Conservation (phyloP, 2,797 vertebrate genomes). For the Amphiprion clarkii region DNA sequence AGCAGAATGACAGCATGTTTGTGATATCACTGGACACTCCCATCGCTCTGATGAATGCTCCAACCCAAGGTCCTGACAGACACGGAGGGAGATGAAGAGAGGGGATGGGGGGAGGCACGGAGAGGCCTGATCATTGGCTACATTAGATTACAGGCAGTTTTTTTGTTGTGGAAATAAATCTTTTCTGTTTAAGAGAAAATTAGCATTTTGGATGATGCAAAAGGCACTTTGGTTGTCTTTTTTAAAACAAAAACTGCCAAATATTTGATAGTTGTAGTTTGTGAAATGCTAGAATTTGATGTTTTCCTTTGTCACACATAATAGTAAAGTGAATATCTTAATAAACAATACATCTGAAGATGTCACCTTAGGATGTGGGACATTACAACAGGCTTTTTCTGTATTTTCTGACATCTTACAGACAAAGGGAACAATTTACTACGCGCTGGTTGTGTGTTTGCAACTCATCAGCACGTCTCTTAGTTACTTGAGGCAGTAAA, state of each 20-base stretch:
- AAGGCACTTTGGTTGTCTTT: background rate
- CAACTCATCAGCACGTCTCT: too few species aligned
- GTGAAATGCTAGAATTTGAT: background rate
- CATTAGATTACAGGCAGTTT: slow-evolving; percentile 21
- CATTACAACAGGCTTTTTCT: background rate
- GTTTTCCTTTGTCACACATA: background rate
- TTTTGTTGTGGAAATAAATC: slow-evolving; percentile 9
- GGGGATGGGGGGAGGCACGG: slow-evolving; percentile 3
- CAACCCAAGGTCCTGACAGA: slow-evolving; percentile 69
- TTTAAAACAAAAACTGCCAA: background rate
- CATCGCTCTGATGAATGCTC: slow-evolving; percentile 65
- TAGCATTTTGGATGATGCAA: background rate
- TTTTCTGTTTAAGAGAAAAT: background rate
- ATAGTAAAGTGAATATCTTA: background rate
- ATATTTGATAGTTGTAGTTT: background rate
- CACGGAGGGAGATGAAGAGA: slow-evolving; percentile 47
- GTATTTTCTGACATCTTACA: too few species aligned
- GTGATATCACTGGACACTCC: slow-evolving; percentile 59
- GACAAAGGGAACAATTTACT: too few species aligned
- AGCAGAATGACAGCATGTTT: slow-evolving; percentile 58
- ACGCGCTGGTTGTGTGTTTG: too few species aligned
- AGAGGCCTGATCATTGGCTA: slow-evolving; percentile 37
- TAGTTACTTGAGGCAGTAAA: too few species aligned
- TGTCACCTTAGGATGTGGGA: background rate
- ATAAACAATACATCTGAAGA: background rate